These are phyloP conservation scores for Nibea coibor DNA, from an alignment of 2,113 vertebrate genomes.

Conservation along the genomic window DNA sequence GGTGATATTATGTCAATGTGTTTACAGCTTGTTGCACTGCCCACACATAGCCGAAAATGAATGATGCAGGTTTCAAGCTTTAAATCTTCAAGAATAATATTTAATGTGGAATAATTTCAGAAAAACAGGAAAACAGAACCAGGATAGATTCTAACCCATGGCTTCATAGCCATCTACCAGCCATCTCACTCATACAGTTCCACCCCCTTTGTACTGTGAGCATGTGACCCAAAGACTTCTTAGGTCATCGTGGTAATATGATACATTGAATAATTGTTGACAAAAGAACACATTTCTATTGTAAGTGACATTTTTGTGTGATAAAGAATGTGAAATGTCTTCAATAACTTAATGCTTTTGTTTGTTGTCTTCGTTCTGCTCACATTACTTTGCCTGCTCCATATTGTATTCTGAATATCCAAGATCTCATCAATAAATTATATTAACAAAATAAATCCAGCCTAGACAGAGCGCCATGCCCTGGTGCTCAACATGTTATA, in stretches of 20 bases:
- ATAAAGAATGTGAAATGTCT: slow-evolving; percentile 7
- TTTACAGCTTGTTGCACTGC: neutral
- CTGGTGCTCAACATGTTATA: slow-evolving; percentile 44
- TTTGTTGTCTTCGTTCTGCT: slow-evolving; percentile 10
- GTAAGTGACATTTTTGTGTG: slow-evolving; percentile 3
- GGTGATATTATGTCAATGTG: neutral
- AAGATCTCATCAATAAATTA: slow-evolving; percentile 35
- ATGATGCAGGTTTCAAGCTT: no score
- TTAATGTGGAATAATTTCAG: neutral
- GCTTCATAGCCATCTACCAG: neutral
- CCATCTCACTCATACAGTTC: slow-evolving; percentile 14
- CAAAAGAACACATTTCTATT: neutral
- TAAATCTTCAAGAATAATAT: neutral
- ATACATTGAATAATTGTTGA: slow-evolving; percentile 3
- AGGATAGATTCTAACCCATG: neutral
- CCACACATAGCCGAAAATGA: neutral
- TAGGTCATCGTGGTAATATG: slow-evolving; percentile 4
- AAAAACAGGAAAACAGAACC: neutral
- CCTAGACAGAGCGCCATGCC: slow-evolving; percentile 3
- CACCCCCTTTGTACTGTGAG: neutral
- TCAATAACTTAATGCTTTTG: neutral
- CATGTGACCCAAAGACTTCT: neutral
- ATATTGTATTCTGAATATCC: slow-evolving; percentile 28
- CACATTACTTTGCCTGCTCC: slow-evolving; percentile 2
- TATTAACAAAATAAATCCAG: slow-evolving; percentile 42